phyloP scores from a whole-genome alignment of 2,888 invertebrate species.

The Barypeithes pellucidus region DNA sequence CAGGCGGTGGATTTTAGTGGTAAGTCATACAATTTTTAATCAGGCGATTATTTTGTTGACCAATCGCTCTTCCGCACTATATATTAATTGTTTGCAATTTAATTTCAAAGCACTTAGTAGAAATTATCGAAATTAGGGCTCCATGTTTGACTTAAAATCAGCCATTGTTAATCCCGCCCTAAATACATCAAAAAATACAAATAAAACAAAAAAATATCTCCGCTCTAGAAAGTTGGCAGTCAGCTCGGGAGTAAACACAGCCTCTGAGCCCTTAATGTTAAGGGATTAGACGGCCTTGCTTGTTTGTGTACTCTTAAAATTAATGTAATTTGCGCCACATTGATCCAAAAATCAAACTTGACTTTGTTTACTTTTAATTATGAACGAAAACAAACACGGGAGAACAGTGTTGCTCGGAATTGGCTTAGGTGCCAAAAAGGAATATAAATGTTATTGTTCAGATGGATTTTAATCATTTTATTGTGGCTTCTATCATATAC shows the following conservation, averaged over 20 bases:
- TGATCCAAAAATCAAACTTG: slow-evolving; percentile 52
- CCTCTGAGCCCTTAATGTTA: slow-evolving; percentile 40
- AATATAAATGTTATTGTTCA: slow-evolving; percentile 1
- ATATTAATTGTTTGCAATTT: too few species aligned
- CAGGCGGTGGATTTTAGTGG: too few species aligned
- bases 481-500: too few species aligned
- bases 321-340: slow-evolving; percentile 53
- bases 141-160: too few species aligned
- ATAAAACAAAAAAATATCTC: slow-evolving; percentile 20
- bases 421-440: slow-evolving; percentile 22
- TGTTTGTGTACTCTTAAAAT: slow-evolving; percentile 50
- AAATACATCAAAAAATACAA: too few species aligned
- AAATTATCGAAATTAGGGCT: too few species aligned
- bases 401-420: slow-evolving; percentile 29
- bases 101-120: too few species aligned
- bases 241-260: slow-evolving; percentile 32
- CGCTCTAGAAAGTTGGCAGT: slow-evolving; percentile 25
- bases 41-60: too few species aligned
- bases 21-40: too few species aligned
- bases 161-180: too few species aligned
- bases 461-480: slow-evolving; percentile 3
- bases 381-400: slow-evolving; percentile 36
- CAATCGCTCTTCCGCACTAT: too few species aligned
- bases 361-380: slow-evolving; percentile 52
- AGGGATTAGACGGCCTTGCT: slow-evolving; percentile 36